Evolutionary conservation across 1,140 invertebrate species (phyloP).

Genomic region (Druon quercuslanigerum): DNA sequence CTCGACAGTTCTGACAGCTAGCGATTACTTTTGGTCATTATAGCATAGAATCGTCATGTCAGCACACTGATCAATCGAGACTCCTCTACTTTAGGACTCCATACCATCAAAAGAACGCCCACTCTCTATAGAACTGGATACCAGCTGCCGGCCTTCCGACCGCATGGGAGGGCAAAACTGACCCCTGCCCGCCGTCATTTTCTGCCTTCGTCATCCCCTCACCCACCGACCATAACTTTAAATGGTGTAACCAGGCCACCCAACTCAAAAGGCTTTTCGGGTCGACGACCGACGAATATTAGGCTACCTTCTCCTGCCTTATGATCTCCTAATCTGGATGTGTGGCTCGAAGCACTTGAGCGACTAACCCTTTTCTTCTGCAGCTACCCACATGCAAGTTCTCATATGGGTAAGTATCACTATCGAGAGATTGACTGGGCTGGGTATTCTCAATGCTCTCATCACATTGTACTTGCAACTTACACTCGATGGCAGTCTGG

Average conservation of each 20-base stretch:
- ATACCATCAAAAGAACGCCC: not conserved
- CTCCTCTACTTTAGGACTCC: too few relatives aligned
- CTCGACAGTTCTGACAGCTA: slow-evolving; percentile 51
- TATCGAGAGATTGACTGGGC: slow-evolving; percentile 9
- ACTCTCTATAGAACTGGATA: not conserved
- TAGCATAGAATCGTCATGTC: slow-evolving; percentile 6
- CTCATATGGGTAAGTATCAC: slow-evolving; percentile 62
- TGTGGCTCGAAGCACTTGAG: slow-evolving; percentile 76
- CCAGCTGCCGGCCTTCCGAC: not conserved
- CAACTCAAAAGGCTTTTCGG: slow-evolving; percentile 31
- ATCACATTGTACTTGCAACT: not conserved
- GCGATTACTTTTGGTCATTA: slow-evolving; percentile 39
- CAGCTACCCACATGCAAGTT: slow-evolving; percentile 30
- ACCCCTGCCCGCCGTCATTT: not conserved
- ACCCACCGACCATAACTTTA: not conserved
- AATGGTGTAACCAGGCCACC: not conserved
- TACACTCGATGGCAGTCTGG: too few relatives aligned
- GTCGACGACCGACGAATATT: slow-evolving; percentile 51
- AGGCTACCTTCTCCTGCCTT: slow-evolving; percentile 65
- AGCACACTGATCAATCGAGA: not conserved
- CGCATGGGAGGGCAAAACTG: slow-evolving; percentile 28
- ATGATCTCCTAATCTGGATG: slow-evolving; percentile 67
- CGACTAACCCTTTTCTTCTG: slow-evolving; percentile 72
- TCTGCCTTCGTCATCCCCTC: not conserved
- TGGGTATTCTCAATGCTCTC: not conserved